Percentiles rank a stretch among this genome's conserved stretches.
phyloP scores from a whole-genome alignment of 1,140 invertebrate species.

The Pseudomyrmex sp. region DNA sequence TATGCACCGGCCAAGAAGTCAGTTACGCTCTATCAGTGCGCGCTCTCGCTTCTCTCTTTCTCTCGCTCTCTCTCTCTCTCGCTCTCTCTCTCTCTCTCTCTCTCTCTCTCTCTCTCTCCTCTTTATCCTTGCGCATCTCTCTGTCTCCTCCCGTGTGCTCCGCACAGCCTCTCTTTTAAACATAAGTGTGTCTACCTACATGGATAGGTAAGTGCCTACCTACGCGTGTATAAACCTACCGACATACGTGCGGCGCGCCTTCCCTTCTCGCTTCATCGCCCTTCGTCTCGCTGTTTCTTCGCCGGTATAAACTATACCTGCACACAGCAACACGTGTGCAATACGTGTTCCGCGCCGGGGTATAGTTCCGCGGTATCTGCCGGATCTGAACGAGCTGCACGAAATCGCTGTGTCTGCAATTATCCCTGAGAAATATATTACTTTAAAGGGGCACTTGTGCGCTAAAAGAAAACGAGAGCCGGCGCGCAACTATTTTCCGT shows the following conservation, averaged over 20 bases:
- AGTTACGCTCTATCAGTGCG: slow-evolving; percentile 79
- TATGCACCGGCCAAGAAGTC: slow-evolving; percentile 84
- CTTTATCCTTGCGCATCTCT: slow-evolving; percentile 38
- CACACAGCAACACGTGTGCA: slow-evolving; percentile 66
- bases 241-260: slow-evolving; percentile 57
- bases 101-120: slow-evolving; percentile 36
- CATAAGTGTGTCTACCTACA: slow-evolving; percentile 59
- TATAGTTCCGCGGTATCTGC: slow-evolving; percentile 65
- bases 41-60: slow-evolving; percentile 50
- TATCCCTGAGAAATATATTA: slow-evolving; percentile 76
- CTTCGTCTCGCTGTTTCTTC: slow-evolving; percentile 17
- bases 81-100: slow-evolving; percentile 46
- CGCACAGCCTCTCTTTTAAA: slow-evolving; percentile 47
- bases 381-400: slow-evolving; percentile 75
- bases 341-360: slow-evolving; percentile 59
- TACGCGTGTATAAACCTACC: slow-evolving; percentile 71
- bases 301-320: slow-evolving; percentile 8
- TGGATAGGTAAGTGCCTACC: slow-evolving; percentile 69
- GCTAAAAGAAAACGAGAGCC: slow-evolving; percentile 44
- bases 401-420: slow-evolving; percentile 75
- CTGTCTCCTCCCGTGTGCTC: slow-evolving; percentile 18
- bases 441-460: slow-evolving; percentile 66
- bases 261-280: slow-evolving; percentile 25
- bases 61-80: slow-evolving; percentile 33
- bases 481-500: slow-evolving; percentile 70